Base-by-base conservation (phyloP, 2,113 vertebrate genomes). In the Sialia sialis region DNA sequence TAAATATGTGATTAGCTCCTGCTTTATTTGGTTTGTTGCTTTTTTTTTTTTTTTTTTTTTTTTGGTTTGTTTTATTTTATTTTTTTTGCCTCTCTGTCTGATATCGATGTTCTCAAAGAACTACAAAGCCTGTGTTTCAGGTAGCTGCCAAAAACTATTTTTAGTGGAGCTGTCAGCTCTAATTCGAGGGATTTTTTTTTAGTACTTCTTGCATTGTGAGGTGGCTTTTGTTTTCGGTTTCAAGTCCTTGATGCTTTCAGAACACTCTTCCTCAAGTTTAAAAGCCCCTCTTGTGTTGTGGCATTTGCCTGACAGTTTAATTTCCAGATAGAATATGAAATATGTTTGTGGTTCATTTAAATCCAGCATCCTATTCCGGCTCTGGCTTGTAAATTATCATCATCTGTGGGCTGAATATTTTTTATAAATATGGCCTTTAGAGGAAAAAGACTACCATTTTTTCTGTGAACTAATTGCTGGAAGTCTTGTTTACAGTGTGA, bases 161-260 rank as follows among this genome's bases (percentile, higher is more conserved):
- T 95, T 86, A 84, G 75, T 64, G 30, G 63, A 63, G 51, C 76
- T 93, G 87, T 95, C 89, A 85, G 83, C 49, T 95, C 7, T 74
- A 69, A 94, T 91, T 95, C 62, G 49, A 51, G 67, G 60, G 26
- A 10, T 69, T 90, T 91, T 44, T 91, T 44, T 89, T 75, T 46
- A 66, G n/a, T 77, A 36, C 27, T 75, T 41, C 27, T 77, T 14
- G 4, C 30, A 17, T 60, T 89, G 81, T 56, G 54, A 85, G 62
- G n/a, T 14, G 1, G 30, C 38, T 73, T 94, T 91, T 69, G 62
- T 27, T 69, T 91, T 85, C 38, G 10, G 34, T 89, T 94, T 96
- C 19, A 7, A 43, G 63, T 91, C 43, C 44, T 16, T 44, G n/a
- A 62, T 79, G 43, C 63, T 14, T 85, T 85, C 63, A 79, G 58